Base-by-base conservation (phyloP, 1,140 invertebrate genomes). In the Drepana arcuata region DNA sequence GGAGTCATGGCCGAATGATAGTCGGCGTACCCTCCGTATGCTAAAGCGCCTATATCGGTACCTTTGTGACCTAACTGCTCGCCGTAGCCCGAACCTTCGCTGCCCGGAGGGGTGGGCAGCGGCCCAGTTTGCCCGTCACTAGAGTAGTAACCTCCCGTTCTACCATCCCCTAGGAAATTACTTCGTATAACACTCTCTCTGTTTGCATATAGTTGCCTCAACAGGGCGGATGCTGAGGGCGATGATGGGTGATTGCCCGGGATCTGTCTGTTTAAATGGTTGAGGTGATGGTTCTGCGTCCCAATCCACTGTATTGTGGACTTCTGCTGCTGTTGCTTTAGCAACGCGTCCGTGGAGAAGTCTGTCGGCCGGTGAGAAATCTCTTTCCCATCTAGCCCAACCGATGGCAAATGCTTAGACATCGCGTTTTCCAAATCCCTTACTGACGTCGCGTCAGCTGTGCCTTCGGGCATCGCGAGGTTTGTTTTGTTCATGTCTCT, bases 291-390 rank as follows among this genome's bases (percentile, higher is more conserved):
- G 46, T 90, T 90, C 43, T 92, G 91, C 0, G 91, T 89, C 0
- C 95, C 95, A 38, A 96, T 95, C 95, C 95, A 97, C 59, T 97
- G 95, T 41, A 97, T 97, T 1, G 95, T 95, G 9, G 93, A 95
- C 45, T 93, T 89, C 48, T 92, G 91, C 37, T 93, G 91, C 45
- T 93, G 91, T 42, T 91, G 90, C 47, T 93, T 94, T 9, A 95
- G 74, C 4, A 95, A 71, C 0, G 93, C 90, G 64, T 95, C 94
- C 0, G 94, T 91, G 41, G 93, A 95, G 62, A 95, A 95, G 62
- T 95, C 93, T 0, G 93, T 93, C 0, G 91, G 90, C 50, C 91
- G 86, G 50, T 92, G 89, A 2, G 88, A 84, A 32, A 87, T 88
- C 50, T 83, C 86, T 29, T 89, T 84, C 2, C 84, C 74, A 44